Conservation (phyloP, 35 echinoderm and acorn worm species). For the Holothuria glaberrima region DNA sequence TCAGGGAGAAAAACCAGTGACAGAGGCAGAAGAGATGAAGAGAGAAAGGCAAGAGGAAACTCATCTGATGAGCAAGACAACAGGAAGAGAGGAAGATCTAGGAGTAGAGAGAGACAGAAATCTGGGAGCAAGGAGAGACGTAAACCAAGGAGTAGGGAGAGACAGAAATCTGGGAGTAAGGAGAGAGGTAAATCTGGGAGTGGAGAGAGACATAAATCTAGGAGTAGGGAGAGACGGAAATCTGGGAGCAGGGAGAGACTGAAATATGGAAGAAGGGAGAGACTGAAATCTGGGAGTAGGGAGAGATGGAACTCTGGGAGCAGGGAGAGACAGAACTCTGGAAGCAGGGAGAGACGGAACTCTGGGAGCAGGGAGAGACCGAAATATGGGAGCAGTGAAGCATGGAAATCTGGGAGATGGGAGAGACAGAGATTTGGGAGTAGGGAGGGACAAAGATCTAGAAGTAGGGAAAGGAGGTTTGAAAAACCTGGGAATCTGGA, state of each 20-base stretch:
- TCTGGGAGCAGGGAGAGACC: background rate
- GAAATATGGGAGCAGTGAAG: background rate
- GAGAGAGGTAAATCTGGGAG: conserved; percentile 21
- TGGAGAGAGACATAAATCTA: background rate
- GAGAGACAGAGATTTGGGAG: conserved; percentile 38
- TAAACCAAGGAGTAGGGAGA: background rate
- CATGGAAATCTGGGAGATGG: background rate
- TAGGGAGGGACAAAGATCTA: background rate
- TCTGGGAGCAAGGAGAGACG: background rate
- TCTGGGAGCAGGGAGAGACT: conserved; percentile 3
- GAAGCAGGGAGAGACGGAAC: background rate
- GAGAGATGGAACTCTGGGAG: background rate
- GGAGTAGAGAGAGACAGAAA: background rate
- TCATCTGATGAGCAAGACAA: conserved; percentile 18
- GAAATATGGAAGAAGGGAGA: conserved; percentile 15
- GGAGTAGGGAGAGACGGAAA: conserved; percentile 5
- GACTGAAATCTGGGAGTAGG: background rate
- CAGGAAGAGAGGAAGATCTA: background rate
- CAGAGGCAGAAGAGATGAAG: background rate
- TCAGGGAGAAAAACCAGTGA: background rate
- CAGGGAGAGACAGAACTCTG: background rate
- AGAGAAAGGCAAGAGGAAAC: background rate
- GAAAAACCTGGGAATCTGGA: background rate
- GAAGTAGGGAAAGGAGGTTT: background rate
- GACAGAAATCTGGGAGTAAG: background rate